A percentile compares a stretch with the other conserved stretches of the same genome.
phyloP scores from a whole-genome alignment of 1,140 invertebrate genomes.

The Globodera rostochiensis region DNA sequence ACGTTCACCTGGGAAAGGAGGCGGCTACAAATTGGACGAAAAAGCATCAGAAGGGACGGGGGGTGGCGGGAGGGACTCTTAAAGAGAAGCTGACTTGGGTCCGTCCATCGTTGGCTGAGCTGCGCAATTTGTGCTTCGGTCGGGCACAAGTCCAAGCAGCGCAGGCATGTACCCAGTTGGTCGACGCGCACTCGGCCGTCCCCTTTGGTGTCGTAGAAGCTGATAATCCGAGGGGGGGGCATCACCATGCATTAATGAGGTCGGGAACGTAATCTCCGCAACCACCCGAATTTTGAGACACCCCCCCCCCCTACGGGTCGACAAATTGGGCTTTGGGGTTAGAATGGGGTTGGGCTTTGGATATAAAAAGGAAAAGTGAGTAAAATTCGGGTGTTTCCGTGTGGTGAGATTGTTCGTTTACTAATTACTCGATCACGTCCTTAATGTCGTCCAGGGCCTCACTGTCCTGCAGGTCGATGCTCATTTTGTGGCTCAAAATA shows the following conservation, averaged over 20 bases:
- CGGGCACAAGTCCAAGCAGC: constrained; percentile 42
- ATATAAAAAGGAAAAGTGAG: too few species aligned
- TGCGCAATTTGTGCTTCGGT: constrained; percentile 51
- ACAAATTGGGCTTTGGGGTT: too few species aligned
- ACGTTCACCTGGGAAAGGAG: not conserved
- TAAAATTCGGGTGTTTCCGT: too few species aligned
- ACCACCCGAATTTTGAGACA: too few species aligned
- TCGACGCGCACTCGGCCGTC: constrained; percentile 37
- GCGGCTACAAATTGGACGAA: not conserved
- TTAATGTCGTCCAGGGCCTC: not conserved
- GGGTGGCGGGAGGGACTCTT: not conserved
- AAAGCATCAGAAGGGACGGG: not conserved
- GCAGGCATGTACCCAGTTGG: constrained; percentile 44
- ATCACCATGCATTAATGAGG: not conserved
- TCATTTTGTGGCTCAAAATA: not conserved
- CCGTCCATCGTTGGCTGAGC: constrained; percentile 64
- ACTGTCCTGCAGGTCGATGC: not conserved
- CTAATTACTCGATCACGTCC: not conserved
- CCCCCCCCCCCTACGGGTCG: too few species aligned
- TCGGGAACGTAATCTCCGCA: too few species aligned
- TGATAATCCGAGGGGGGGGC: not conserved
- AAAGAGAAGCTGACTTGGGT: not conserved
- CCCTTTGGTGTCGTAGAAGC: constrained; percentile 44
- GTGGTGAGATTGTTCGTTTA: not conserved
- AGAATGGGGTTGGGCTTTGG: too few species aligned